phyloP scores from a whole-genome alignment of 2,797 vertebrate species.

The Lepus oiostolus region DNA sequence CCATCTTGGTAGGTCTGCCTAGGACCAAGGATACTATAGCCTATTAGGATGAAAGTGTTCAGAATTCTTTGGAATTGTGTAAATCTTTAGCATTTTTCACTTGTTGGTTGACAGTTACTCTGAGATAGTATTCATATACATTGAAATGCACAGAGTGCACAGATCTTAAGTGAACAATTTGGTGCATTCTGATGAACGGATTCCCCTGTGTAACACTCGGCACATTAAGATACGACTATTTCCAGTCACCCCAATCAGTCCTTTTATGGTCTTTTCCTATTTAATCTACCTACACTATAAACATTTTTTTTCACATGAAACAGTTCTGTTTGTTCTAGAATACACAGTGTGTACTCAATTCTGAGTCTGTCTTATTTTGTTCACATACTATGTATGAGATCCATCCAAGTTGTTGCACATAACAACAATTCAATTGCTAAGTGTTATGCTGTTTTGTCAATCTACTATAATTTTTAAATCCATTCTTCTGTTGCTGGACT shows the following conservation, averaged over 20 bases:
- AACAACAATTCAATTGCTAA: not conserved
- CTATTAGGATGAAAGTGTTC: not conserved
- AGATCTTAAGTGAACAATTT: conserved; percentile 36
- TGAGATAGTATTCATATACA: not conserved
- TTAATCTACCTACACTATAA: not conserved
- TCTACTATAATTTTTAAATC: conserved; percentile 13
- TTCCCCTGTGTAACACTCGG: not conserved
- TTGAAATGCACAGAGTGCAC: not conserved
- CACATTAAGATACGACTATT: not conserved
- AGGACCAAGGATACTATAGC: not conserved
- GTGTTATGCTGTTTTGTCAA: not conserved
- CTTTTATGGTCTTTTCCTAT: not conserved
- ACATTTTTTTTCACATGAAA: not conserved
- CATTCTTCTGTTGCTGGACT: not conserved
- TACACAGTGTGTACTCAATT: not conserved
- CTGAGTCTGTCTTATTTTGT: not conserved
- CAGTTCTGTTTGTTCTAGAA: conserved; percentile 46
- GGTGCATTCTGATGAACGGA: not conserved
- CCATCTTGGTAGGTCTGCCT: not conserved
- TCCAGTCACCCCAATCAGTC: not conserved
- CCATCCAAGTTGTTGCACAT: not conserved
- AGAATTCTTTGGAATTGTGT: conserved; percentile 29
- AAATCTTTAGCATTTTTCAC: not conserved
- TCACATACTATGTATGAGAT: not conserved
- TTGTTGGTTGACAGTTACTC: conserved; percentile 21